phyloP scores from a whole-genome alignment of 2,888 invertebrate genomes.

The Muscina levida region DNA sequence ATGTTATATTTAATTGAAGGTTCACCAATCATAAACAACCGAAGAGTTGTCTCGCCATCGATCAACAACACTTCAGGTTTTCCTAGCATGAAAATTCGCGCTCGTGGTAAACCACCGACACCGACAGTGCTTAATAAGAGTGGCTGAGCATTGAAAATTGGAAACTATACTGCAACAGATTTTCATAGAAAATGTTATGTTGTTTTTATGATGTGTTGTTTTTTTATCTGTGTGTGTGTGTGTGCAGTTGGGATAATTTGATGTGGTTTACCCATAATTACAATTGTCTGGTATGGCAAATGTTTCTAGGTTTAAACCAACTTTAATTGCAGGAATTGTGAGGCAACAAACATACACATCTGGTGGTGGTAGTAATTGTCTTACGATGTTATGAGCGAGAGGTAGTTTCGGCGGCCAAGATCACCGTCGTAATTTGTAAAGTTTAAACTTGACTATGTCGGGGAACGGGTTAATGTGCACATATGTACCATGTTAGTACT shows the following conservation, averaged over 20 bases:
- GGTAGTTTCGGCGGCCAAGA: constrained; percentile 64
- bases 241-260: constrained; percentile 37
- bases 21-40: no score
- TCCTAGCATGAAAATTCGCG: no score
- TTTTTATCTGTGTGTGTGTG: no score
- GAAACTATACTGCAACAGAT: background rate
- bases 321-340: constrained; percentile 50
- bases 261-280: constrained; percentile 17
- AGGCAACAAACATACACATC: constrained; percentile 40
- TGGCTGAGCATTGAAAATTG: background rate
- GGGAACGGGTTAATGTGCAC: constrained; percentile 22
- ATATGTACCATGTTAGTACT: background rate
- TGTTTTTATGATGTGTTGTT: constrained; percentile 27
- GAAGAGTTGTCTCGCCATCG: no score
- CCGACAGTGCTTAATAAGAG: no score
- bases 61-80: no score
- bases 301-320: constrained; percentile 32
- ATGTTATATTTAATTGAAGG: no score
- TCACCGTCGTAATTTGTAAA: constrained; percentile 42
- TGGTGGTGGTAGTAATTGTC: constrained; percentile 13
- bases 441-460: constrained; percentile 50
- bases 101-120: no score
- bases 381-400: constrained; percentile 10
- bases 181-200: background rate
- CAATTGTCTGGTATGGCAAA: no score